These are phyloP conservation scores for Heloderma charlesbogerti DNA, from an alignment of 2,113 vertebrate genomes.

Conservation along the genomic window DNA sequence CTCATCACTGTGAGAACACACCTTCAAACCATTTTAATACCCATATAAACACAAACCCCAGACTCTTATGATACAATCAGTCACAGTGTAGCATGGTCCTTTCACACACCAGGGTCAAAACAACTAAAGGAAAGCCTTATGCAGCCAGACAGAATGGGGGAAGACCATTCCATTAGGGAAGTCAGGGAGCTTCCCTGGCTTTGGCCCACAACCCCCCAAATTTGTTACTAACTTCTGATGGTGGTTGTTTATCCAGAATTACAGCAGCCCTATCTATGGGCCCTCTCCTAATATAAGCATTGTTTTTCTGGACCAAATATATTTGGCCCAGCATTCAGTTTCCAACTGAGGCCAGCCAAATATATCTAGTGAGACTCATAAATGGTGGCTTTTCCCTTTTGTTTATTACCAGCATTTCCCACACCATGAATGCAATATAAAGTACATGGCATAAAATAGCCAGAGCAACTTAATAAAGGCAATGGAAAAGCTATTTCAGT, in stretches of 20 bases:
- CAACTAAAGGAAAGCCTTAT: not conserved
- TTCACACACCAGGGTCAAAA: not conserved
- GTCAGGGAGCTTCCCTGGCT: not conserved
- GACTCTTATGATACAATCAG: not conserved
- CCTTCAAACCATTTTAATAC: not conserved
- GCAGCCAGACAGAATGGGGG: not conserved
- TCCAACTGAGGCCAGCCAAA: not conserved
- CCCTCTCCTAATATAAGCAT: not conserved
- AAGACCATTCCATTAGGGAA: not conserved
- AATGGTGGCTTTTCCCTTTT: not conserved
- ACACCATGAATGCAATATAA: not conserved
- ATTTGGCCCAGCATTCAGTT: not conserved
- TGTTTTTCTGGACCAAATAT: not conserved
- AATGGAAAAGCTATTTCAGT: slow-evolving; percentile 54
- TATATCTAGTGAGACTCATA: not conserved
- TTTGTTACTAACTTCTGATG: not conserved
- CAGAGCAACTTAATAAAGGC: slow-evolving; percentile 54
- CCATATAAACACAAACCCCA: not conserved
- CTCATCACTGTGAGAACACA: not conserved
- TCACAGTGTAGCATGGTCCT: not conserved
- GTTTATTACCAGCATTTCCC: not conserved
- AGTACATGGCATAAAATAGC: slow-evolving; percentile 2
- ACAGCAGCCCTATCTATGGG: not conserved
- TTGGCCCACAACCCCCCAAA: too few relatives aligned
- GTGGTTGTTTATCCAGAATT: not conserved